A percentile compares a stretch with the other conserved stretches of the same genome.
phyloP scores from a whole-genome alignment of 2,888 invertebrate species.

The Scrobipalpa atriplicella region DNA sequence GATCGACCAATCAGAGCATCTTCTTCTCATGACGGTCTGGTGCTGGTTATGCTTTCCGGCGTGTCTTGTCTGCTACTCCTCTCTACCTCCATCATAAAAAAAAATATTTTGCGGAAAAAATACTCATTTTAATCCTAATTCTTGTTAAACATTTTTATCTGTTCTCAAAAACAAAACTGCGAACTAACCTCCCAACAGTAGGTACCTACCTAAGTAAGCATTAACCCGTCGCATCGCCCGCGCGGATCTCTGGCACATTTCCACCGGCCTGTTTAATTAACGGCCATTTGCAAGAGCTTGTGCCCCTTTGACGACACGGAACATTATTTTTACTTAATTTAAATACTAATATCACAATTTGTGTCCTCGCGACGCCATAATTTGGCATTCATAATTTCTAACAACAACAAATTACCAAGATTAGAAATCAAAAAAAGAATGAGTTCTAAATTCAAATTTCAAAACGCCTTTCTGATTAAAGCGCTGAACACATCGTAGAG shows the following conservation, averaged over 20 bases:
- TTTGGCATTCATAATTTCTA: not conserved
- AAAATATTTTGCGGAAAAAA: too few species aligned
- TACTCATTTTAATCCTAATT: too few species aligned
- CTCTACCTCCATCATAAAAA: too few species aligned
- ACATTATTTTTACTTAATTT: conserved; percentile 27
- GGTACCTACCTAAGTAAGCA: not conserved
- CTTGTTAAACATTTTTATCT: too few species aligned
- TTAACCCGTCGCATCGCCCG: conserved; percentile 34
- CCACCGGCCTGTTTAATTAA: conserved; percentile 55
- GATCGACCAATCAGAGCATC: too few species aligned
- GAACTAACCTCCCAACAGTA: not conserved
- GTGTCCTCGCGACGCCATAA: not conserved
- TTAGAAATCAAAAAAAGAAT: not conserved
- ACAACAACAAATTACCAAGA: not conserved
- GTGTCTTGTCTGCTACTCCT: too few species aligned
- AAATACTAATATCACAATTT: not conserved
- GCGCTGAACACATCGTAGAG: conserved; percentile 20
- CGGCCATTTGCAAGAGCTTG: conserved; percentile 46
- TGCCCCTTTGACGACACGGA: conserved; percentile 29
- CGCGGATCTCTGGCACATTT: conserved; percentile 61
- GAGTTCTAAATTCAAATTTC: not conserved
- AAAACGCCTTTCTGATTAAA: conserved; percentile 14
- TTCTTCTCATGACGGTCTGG: too few species aligned
- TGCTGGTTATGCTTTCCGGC: too few species aligned
- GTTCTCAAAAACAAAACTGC: not conserved